A percentile compares a stretch with the other conserved stretches of the same genome.
These are phyloP conservation scores for Thomomys bottae DNA, from an alignment of 2,113 vertebrate species.

Conservation along the genomic window DNA sequence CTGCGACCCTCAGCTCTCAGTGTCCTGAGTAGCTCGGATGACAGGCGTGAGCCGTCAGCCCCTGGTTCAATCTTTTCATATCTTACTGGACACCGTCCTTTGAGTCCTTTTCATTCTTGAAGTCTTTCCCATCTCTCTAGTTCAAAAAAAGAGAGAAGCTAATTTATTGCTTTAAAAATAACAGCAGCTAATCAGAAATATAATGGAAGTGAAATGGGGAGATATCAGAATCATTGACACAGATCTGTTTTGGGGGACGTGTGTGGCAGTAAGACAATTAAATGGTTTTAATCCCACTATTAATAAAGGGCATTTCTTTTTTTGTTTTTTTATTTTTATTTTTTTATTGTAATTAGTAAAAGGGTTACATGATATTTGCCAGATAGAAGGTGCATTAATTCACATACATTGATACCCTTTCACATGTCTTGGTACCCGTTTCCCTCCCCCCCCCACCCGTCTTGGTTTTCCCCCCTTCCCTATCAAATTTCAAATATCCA, in stretches of 20 bases:
- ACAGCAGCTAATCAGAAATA: constrained; percentile 34
- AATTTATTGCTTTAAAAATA: constrained; percentile 63
- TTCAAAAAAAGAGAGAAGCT: constrained; percentile 29
- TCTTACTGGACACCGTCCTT: background rate
- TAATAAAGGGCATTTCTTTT: background rate
- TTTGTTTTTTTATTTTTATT: too few relatives aligned
- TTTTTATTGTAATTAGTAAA: too few relatives aligned
- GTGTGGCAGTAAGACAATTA: background rate
- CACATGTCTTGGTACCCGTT: too few relatives aligned
- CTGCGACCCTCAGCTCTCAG: too few relatives aligned
- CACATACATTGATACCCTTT: too few relatives aligned
- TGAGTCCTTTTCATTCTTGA: background rate
- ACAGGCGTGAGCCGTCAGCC: too few relatives aligned
- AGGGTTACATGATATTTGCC: too few relatives aligned
- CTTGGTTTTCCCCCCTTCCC: too few relatives aligned
- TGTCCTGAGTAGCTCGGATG: too few relatives aligned
- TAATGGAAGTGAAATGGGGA: background rate
- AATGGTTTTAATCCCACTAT: background rate
- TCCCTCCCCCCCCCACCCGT: too few relatives aligned
- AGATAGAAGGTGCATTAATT: too few relatives aligned
- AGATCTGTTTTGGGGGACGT: background rate
- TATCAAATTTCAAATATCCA: too few relatives aligned
- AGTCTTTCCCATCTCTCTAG: background rate
- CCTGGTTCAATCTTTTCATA: background rate
- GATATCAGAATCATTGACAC: background rate